A percentile compares a stretch with the other conserved stretches of the same genome.
phyloP scores from a whole-genome alignment of 2,888 invertebrate genomes.

The Drosophila aldrichi region DNA sequence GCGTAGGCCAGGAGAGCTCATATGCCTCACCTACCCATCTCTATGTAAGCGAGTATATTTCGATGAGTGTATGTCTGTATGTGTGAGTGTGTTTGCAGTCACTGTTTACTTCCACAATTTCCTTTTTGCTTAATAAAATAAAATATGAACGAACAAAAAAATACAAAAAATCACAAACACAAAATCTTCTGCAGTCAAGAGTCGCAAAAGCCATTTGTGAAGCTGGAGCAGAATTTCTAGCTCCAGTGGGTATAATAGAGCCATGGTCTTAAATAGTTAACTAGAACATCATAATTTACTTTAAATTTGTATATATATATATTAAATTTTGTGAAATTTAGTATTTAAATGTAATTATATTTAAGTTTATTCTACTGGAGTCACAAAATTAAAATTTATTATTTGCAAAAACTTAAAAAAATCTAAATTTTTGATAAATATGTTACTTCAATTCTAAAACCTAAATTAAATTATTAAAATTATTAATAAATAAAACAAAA shows the following conservation, averaged over 20 bases:
- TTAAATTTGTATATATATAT: neutral
- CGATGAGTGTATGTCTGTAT: conserved; percentile 15
- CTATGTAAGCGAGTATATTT: conserved; percentile 18
- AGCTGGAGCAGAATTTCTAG: neutral
- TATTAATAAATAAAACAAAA: too few relatives aligned
- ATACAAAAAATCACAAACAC: conserved; percentile 30
- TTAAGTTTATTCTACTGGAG: too few relatives aligned
- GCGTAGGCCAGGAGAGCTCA: conserved; percentile 18
- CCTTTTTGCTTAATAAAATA: conserved; percentile 76
- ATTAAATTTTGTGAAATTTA: too few relatives aligned
- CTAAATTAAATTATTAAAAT: too few relatives aligned
- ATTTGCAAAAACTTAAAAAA: too few relatives aligned
- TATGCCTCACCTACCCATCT: conserved; percentile 13
- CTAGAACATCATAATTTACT: neutral
- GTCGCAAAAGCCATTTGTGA: conserved; percentile 15
- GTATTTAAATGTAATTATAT: too few relatives aligned
- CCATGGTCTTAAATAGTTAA: neutral
- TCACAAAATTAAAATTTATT: too few relatives aligned
- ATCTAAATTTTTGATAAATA: too few relatives aligned
- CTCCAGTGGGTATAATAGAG: neutral
- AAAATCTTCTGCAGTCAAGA: conserved; percentile 20
- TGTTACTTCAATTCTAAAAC: too few relatives aligned
- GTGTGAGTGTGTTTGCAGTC: conserved; percentile 59
- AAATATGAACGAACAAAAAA: conserved; percentile 57
- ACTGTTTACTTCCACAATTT: conserved; percentile 74